A percentile compares a stretch with the other conserved stretches of the same genome.
These are phyloP conservation scores for Etheostoma perlongum DNA, from an alignment of 2,797 vertebrate species.

Conservation along the genomic window DNA sequence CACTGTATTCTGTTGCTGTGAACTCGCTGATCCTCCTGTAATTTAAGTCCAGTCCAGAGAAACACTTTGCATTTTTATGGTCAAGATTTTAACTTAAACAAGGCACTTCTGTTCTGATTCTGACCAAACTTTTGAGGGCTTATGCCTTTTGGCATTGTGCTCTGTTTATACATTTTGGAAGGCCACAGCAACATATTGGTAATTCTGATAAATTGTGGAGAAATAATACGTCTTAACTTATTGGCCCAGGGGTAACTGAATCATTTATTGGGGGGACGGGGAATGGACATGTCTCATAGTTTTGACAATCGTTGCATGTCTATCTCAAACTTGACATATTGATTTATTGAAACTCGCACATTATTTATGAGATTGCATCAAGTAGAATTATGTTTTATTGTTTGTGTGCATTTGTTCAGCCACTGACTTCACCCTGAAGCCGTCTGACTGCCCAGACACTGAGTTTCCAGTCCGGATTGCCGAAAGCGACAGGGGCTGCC, in stretches of 20 bases:
- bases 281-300: conserved; percentile 12
- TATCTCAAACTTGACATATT: conserved; percentile 36
- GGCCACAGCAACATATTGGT: conserved; percentile 1
- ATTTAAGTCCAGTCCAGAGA: conserved; percentile 15
- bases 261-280: conserved; percentile 30
- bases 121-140: not conserved
- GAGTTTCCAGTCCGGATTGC: conserved; percentile 90
- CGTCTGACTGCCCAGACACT: conserved; percentile 90
- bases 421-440: conserved; percentile 93
- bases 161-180: conserved; percentile 7
- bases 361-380: conserved; percentile 56
- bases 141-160: not conserved
- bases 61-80: conserved; percentile 7
- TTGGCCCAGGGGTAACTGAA: conserved; percentile 47
- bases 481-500: conserved; percentile 88
- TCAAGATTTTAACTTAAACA: not conserved
- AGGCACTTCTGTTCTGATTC: not conserved
- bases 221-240: conserved; percentile 15
- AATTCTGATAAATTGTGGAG: conserved; percentile 32
- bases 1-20: not conserved
- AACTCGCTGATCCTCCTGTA: conserved; percentile 12
- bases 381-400: conserved; percentile 35
- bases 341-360: conserved; percentile 35
- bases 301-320: conserved; percentile 41
- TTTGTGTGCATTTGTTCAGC: conserved; percentile 82